Percentiles rank a stretch among this genome's conserved stretches.
Conservation (phyloP, 2,113 vertebrate species). For the Muntiacus muntjak region DNA sequence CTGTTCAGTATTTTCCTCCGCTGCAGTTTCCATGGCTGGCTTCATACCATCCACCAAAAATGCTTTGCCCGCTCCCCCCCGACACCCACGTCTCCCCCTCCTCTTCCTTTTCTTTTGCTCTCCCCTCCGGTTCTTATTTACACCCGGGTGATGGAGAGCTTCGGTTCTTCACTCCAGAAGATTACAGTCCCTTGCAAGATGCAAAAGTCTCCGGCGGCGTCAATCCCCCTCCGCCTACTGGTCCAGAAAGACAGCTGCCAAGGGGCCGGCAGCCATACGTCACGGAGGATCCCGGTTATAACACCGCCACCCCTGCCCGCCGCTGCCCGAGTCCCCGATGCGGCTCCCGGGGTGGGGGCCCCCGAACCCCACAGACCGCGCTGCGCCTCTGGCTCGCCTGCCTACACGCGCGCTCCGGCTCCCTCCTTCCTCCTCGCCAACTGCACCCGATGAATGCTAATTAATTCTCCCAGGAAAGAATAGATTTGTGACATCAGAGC, state of each 20-base stretch:
- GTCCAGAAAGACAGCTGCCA: slow-evolving; percentile 81
- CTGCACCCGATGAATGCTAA: slow-evolving; percentile 79
- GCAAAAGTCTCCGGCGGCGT: slow-evolving; percentile 84
- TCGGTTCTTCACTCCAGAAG: slow-evolving; percentile 81
- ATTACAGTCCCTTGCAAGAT: slow-evolving; percentile 82
- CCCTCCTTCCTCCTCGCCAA: slow-evolving; percentile 38
- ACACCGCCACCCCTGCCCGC: slow-evolving; percentile 74
- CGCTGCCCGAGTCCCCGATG: slow-evolving; percentile 49
- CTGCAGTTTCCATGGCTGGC: slow-evolving; percentile 95
- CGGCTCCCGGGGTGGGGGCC: not conserved
- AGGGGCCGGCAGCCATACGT: slow-evolving; percentile 77
- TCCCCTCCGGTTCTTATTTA: slow-evolving; percentile 80
- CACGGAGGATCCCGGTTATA: slow-evolving; percentile 80
- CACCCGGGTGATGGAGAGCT: slow-evolving; percentile 81
- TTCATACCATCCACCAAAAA: slow-evolving; percentile 94
- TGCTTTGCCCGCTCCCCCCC: slow-evolving; percentile 81
- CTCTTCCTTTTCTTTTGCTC: slow-evolving; percentile 81
- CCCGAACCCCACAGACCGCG: not conserved
- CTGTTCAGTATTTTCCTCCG: slow-evolving; percentile 91
- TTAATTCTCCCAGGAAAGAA: slow-evolving; percentile 76
- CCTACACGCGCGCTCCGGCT: slow-evolving; percentile 13
- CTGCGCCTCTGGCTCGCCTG: not conserved
- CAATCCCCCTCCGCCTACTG: slow-evolving; percentile 81
- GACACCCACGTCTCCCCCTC: slow-evolving; percentile 81
- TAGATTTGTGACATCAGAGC: slow-evolving; percentile 78